phyloP scores from a whole-genome alignment of 2,888 invertebrate species.

The Lumbricus terrestris region DNA sequence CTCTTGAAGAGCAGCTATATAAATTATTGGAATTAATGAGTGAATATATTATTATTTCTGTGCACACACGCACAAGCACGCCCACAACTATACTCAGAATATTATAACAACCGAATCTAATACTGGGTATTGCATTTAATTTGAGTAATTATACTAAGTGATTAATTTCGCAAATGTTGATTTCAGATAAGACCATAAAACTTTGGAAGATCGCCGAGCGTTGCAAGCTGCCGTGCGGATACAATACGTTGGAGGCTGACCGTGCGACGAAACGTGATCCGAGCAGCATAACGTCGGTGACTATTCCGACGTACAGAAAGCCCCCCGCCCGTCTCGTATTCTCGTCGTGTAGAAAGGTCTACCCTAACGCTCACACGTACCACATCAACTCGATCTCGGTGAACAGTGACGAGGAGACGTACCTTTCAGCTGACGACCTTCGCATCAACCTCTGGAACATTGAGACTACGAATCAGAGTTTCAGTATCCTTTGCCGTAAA shows the following conservation, averaged over 20 bases:
- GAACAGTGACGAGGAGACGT: constrained; percentile 99
- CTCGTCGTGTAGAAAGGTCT: constrained; percentile 74
- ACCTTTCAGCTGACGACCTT: constrained; percentile 96
- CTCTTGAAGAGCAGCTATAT: no score
- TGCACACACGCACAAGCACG: no score
- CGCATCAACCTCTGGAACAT: constrained; percentile 99
- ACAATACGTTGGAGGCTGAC: constrained; percentile 88
- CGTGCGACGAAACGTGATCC: constrained; percentile 78
- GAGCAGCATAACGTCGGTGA: constrained; percentile 82
- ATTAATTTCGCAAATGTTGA: not conserved
- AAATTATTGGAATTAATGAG: no score
- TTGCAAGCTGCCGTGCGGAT: constrained; percentile 84
- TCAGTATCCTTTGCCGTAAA: constrained; percentile 67
- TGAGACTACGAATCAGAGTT: constrained; percentile 99
- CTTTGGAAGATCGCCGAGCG: constrained; percentile 96
- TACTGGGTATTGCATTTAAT: not conserved
- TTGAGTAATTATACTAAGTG: not conserved
- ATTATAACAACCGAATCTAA: no score
- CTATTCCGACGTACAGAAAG: constrained; percentile 89
- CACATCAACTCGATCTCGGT: constrained; percentile 99
- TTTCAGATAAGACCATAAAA: constrained; percentile 91
- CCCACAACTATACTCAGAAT: no score
- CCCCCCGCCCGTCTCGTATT: constrained; percentile 87
- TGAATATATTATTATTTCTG: no score
- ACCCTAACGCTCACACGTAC: constrained; percentile 99